phyloP scores from a whole-genome alignment of 2,113 vertebrate genomes.

The Chaetura pelagica region DNA sequence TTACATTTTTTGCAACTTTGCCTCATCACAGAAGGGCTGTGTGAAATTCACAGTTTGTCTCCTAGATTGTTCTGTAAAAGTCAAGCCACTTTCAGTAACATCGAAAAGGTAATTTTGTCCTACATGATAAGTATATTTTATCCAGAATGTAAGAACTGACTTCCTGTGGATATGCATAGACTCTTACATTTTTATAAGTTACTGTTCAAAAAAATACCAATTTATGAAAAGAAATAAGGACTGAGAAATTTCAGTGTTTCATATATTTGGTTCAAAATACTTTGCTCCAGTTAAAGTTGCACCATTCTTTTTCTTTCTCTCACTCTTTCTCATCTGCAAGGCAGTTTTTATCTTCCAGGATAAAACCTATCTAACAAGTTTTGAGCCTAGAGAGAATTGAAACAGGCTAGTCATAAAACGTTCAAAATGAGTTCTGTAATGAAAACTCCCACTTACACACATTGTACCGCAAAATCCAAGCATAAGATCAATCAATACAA shows the following conservation, averaged over 20 bases:
- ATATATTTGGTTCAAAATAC: not conserved
- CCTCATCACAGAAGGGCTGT: not conserved
- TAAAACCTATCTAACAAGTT: constrained; percentile 26
- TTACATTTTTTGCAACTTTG: not conserved
- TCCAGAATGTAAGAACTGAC: not conserved
- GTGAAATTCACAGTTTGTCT: not conserved
- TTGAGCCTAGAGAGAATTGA: constrained; percentile 33
- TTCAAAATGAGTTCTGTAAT: constrained; percentile 58
- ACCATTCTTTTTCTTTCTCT: not conserved
- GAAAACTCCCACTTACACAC: constrained; percentile 36
- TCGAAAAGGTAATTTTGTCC: not conserved
- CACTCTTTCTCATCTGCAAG: not conserved
- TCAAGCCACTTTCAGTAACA: not conserved
- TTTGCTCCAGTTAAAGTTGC: not conserved
- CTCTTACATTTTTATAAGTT: not conserved
- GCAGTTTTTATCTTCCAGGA: not conserved
- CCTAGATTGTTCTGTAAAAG: not conserved
- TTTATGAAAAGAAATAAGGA: not conserved
- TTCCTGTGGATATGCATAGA: not conserved
- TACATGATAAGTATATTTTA: not conserved
- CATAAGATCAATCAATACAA: not conserved
- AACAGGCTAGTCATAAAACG: constrained; percentile 30
- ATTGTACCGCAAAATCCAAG: not conserved
- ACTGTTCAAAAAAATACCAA: not conserved
- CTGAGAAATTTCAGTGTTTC: not conserved